These are phyloP conservation scores for Aphidoletes aphidimyza DNA, from an alignment of 2,888 invertebrate species.

Conservation along the genomic window DNA sequence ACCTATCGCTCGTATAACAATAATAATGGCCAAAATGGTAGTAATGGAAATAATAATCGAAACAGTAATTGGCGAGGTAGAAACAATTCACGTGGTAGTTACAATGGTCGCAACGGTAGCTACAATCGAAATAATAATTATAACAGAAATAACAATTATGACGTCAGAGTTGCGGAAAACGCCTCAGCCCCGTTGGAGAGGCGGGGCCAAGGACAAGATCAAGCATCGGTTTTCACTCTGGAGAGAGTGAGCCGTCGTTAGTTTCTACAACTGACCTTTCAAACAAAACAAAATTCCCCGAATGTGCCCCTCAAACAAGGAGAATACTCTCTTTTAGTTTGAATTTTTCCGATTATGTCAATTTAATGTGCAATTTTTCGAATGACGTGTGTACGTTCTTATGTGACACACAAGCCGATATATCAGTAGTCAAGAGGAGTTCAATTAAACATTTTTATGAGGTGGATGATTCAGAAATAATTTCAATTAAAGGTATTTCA, in stretches of 20 bases:
- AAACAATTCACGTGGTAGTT: slow-evolving; percentile 8
- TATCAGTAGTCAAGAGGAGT: neutral
- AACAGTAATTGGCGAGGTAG: neutral
- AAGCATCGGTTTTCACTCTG: too few relatives aligned
- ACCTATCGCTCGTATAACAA: neutral
- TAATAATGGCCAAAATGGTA: neutral
- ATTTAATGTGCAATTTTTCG: neutral
- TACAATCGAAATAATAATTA: neutral
- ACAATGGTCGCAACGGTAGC: neutral
- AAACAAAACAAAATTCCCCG: neutral
- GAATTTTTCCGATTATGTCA: neutral
- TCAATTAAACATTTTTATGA: neutral
- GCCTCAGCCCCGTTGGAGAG: neutral
- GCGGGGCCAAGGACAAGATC: neutral
- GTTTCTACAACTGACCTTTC: neutral
- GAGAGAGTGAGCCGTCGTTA: too few relatives aligned
- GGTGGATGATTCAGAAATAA: neutral
- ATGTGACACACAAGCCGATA: slow-evolving; percentile 19
- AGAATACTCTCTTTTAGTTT: neutral
- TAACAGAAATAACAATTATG: neutral
- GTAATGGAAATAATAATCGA: neutral
- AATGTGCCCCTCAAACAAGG: neutral
- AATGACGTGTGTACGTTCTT: neutral
- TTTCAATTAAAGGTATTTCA: neutral
- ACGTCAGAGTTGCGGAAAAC: slow-evolving; percentile 35